Percentiles rank a stretch among this genome's conserved stretches.
Conservation (phyloP, 23 tunicate species). For the Aplidium turbinatum region DNA sequence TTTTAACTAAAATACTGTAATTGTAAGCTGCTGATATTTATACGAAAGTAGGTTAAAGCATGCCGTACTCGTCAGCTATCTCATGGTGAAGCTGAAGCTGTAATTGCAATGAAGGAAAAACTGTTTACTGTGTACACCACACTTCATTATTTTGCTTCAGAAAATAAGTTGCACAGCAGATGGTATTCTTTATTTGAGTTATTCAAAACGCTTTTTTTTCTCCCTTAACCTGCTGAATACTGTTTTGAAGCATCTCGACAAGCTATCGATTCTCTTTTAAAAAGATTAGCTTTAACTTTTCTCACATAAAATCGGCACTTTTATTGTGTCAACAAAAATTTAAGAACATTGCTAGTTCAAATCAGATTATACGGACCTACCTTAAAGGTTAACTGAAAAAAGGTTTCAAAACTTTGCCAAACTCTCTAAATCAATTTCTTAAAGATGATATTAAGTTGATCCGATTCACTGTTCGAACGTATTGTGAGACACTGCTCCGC, state of each 20-base stretch:
- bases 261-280: neutral
- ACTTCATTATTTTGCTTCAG: conserved; percentile 26
- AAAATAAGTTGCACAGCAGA: conserved; percentile 19
- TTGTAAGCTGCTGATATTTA: conserved; percentile 12
- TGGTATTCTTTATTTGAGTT: conserved; percentile 16
- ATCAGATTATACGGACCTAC: neutral
- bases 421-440: conserved; percentile 23
- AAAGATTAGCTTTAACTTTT: conserved; percentile 22
- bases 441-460: conserved; percentile 12
- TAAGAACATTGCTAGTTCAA: conserved; percentile 3
- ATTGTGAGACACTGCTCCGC: conserved; percentile 15
- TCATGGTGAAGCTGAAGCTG: conserved; percentile 23
- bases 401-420: conserved; percentile 9
- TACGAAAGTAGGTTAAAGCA: conserved; percentile 8
- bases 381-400: conserved; percentile 15
- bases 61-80: conserved; percentile 26
- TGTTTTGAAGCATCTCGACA: conserved; percentile 11
- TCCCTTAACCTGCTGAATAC: conserved; percentile 16
- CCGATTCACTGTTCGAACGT: conserved; percentile 10
- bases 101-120: conserved; percentile 24
- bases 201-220: conserved; percentile 14
- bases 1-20: too few species aligned
- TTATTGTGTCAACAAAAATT: conserved; percentile 12
- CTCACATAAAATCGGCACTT: conserved; percentile 13
- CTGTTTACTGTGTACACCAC: conserved; percentile 9